A percentile compares a stretch with the other conserved stretches of the same genome.
Evolutionary conservation across 2,113 vertebrate species (phyloP).

Genomic region (Passer domesticus): DNA sequence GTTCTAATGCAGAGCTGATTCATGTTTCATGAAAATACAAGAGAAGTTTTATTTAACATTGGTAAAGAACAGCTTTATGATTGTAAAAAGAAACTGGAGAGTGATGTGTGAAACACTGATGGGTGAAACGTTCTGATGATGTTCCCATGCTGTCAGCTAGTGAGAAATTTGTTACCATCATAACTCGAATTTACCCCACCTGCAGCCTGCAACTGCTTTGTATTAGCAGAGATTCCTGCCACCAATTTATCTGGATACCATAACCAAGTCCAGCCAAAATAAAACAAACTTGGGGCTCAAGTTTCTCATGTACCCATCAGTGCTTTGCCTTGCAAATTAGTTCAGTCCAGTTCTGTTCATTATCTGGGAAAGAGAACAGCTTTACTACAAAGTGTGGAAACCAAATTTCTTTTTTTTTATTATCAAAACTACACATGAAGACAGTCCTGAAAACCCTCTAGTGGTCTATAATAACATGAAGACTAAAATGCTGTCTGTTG

Average conservation of each 20-base stretch:
- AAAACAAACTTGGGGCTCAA: neutral
- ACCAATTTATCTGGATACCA: neutral
- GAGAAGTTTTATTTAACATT: neutral
- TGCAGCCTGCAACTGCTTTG: neutral
- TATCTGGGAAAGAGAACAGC: neutral
- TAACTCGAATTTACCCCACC: neutral
- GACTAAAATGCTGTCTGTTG: neutral
- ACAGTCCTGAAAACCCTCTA: neutral
- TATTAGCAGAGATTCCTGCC: neutral
- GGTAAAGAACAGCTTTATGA: neutral
- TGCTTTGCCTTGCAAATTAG: neutral
- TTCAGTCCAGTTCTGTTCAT: neutral
- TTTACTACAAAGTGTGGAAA: neutral
- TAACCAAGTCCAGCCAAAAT: neutral
- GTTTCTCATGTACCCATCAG: neutral
- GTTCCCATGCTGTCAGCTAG: neutral
- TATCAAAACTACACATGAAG: neutral
- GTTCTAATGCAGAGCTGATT: neutral
- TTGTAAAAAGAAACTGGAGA: neutral
- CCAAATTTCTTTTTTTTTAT: neutral
- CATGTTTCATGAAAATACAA: neutral
- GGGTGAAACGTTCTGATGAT: neutral
- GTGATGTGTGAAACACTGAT: neutral
- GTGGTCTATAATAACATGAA: neutral
- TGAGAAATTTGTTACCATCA: neutral